These are phyloP conservation scores for Steinernema scapterisci DNA, from an alignment of 2,888 invertebrate species.

Conservation along the genomic window DNA sequence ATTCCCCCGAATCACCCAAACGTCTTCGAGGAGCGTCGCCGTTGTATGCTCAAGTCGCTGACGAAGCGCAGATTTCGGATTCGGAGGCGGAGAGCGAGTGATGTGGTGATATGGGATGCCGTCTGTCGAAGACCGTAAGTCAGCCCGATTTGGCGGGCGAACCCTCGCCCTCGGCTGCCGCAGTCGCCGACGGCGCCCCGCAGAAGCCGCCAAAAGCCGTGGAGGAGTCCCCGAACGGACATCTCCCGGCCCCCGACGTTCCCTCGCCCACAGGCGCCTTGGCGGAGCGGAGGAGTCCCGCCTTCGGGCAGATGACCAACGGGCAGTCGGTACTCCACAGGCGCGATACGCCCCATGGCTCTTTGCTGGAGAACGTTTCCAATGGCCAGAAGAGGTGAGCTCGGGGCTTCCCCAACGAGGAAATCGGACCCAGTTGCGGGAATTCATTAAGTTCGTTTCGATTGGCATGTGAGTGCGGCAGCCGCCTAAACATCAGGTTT, in stretches of 20 bases:
- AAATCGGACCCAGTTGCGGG: too few relatives aligned
- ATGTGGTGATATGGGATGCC: slow-evolving; percentile 30
- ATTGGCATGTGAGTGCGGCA: too few relatives aligned
- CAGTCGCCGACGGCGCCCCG: slow-evolving; percentile 16
- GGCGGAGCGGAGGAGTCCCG: neutral
- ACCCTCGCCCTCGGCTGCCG: neutral
- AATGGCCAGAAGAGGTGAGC: neutral
- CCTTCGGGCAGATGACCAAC: slow-evolving; percentile 33
- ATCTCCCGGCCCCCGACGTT: neutral
- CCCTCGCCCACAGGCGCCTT: neutral
- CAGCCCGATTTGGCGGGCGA: slow-evolving; percentile 20
- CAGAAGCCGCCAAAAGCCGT: neutral
- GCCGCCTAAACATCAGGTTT: too few relatives aligned
- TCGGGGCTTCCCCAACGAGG: neutral
- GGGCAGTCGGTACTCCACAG: slow-evolving; percentile 36
- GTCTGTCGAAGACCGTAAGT: slow-evolving; percentile 23
- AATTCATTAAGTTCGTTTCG: too few relatives aligned
- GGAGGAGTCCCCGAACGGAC: neutral
- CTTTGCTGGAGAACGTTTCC: neutral
- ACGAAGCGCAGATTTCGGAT: neutral
- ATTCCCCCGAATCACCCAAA: neutral
- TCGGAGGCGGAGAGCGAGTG: neutral
- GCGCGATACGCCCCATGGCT: slow-evolving; percentile 35
- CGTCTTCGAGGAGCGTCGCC: neutral
- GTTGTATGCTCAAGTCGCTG: neutral